Base-by-base conservation (phyloP, 1,140 invertebrate genomes). In the Liolophura sinensis region DNA sequence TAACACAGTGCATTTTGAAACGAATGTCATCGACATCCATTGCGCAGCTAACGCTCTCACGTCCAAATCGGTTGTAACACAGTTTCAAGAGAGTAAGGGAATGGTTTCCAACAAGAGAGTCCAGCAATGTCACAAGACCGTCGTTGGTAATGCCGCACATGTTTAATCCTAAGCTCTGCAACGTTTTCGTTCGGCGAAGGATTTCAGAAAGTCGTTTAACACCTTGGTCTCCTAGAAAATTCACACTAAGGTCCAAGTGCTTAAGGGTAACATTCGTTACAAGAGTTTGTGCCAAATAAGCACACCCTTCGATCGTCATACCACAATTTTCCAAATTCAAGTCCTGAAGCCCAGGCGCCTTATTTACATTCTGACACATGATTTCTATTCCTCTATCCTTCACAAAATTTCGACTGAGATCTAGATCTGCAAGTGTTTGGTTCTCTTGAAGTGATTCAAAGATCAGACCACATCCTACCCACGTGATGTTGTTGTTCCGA, bases 111-210 rank as follows among this genome's bases (percentile, higher is more conserved):
- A 78, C 77, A 40, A 83, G 61, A 62, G 79, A 75, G 56, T 81
- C 77, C 48, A 83, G 64, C 15, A 83, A 62, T 54, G 72, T 73
- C 1, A 74, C 73, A 67, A 83, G 80, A n/a, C 82, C 80, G 62
- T 75, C 73, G 64, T 82, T 83, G 57, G 79, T 78, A 24, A 83
- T 73, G 16, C 76, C 75, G 70, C 82, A 82, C 80, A 83, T 82
- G 64, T 83, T 83, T 5, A 83, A 69, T 14, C 75, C 79, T 20
- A 83, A 61, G 22, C 71, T 79, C 67, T 80, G 72, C 46, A 83
- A 71, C 25, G 73, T 65, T n/a, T 74, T 76, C 51, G 78, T 82
- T 22, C 78, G 66, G 59, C 78, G 76, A 20, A 83, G 61, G 12
- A 76, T 73, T 14, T 75, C 70, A 0, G 76, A 76, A 24, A 83